These are phyloP conservation scores for Laticauda colubrina DNA, from an alignment of 2,113 vertebrate species.

Conservation along the genomic window DNA sequence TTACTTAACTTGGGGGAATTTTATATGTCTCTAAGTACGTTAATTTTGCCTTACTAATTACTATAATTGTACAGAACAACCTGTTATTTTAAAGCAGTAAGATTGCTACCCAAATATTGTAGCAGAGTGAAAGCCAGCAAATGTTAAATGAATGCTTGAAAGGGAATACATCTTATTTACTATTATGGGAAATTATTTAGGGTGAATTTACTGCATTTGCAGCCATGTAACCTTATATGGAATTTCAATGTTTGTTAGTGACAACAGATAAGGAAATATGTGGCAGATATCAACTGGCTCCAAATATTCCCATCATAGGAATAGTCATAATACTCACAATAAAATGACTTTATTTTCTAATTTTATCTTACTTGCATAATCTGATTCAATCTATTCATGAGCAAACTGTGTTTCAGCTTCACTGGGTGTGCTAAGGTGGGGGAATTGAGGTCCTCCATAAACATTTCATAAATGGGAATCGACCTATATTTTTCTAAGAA, in stretches of 20 bases:
- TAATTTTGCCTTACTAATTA: conserved; percentile 33
- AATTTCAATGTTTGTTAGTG: neutral
- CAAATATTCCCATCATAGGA: neutral
- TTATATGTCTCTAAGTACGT: conserved; percentile 18
- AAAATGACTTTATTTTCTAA: neutral
- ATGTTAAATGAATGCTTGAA: conserved; percentile 10
- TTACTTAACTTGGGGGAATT: conserved; percentile 18
- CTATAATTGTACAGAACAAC: conserved; percentile 22
- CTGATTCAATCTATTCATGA: neutral
- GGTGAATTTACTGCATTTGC: neutral
- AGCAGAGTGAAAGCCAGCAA: conserved; percentile 11
- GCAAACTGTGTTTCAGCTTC: neutral
- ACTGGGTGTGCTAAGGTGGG: neutral
- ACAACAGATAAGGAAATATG: neutral
- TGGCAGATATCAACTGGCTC: neutral
- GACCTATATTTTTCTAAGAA: neutral
- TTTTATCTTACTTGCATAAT: neutral
- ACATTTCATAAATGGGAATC: neutral
- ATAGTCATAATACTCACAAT: neutral
- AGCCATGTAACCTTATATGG: neutral
- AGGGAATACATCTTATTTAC: neutral
- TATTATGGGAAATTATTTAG: neutral
- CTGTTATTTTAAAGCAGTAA: conserved; percentile 20
- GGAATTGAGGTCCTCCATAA: neutral
- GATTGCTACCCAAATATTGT: conserved; percentile 25